Conservation (phyloP, 2,797 vertebrate species). For the Arnoldichthys spilopterus region DNA sequence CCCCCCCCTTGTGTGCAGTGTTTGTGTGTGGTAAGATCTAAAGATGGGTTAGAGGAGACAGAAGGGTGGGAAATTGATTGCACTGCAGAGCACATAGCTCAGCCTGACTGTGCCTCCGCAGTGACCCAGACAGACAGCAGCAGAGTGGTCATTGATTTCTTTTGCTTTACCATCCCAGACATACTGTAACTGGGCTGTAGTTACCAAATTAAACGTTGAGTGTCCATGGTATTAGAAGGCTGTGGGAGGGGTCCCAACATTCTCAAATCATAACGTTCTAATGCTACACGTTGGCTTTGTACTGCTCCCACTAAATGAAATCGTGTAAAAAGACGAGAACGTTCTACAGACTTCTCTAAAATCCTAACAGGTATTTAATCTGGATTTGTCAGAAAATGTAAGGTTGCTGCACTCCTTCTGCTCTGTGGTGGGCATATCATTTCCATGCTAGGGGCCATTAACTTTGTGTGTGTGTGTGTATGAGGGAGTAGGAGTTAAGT, state of each 20-base stretch:
- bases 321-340: too few relatives aligned
- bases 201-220: neutral
- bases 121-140: slow-evolving; percentile 44
- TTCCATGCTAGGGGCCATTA: neutral
- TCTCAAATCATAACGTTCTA: neutral
- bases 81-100: slow-evolving; percentile 55
- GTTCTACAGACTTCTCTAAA: neutral
- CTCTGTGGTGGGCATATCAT: neutral
- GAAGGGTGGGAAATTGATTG: slow-evolving; percentile 59
- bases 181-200: neutral
- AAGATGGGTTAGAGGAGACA: slow-evolving; percentile 29
- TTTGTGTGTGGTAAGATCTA: slow-evolving; percentile 5
- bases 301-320: too few relatives aligned
- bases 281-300: neutral
- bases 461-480: neutral
- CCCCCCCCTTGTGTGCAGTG: neutral
- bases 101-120: slow-evolving; percentile 30
- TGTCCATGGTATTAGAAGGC: neutral
- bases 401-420: neutral
- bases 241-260: neutral
- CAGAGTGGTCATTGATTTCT: slow-evolving; percentile 36
- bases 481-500: neutral
- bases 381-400: neutral
- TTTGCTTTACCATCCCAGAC: slow-evolving; percentile 10
- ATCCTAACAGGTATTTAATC: neutral